Base-by-base conservation (phyloP, 2,888 invertebrate species). In the Nebria brevicollis region DNA sequence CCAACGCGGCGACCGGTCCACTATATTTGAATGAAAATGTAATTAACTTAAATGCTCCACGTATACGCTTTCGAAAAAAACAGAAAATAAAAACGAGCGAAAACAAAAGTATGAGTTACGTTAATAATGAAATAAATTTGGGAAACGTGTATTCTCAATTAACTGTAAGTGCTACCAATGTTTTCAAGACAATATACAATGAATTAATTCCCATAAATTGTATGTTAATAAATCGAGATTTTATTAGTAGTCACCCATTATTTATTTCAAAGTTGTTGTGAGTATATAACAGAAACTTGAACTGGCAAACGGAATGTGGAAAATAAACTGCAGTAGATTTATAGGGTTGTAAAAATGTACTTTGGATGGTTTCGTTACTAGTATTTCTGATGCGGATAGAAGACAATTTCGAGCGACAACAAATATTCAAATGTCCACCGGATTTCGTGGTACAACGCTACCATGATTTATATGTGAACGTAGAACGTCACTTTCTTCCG, bases 331-430 rank as follows among this genome's bases (percentile, higher is more conserved):
- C 20, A 54, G 77, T 77, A 74, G 79, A 83, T 83, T 83, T 83
- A 83, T 79, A 72, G 77, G 34, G 79, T 66, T 66, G 74, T 83
- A 83, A 83, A 83, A 83, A 83, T 82, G 79, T 83, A 74, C 66
- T 66, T 73, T 43, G 11, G 7, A 41, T 77, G 15, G 43, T 70
- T 76, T 66, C 66, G 26, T 65, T 25, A 65, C 64, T 54, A 43
- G 70, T 70, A 25, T 73, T 41, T 73, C 73, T 73, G 73, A 73
- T 73, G 42, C 20, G 73, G 42, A 73, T 43, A 54, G 43, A 77
- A 77, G 25, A 77, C 10, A 77, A 77, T 77, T 42, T 70, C 68
- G 68, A 77, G 68, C 70, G 77, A 70, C 68, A 73, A 77, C 70
- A 77, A 73, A 77, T 77, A 77, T 77, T 77, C 77, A 77, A 70